These are phyloP conservation scores for Acronicta alni DNA, from an alignment of 2,888 invertebrate genomes.

Conservation along the genomic window DNA sequence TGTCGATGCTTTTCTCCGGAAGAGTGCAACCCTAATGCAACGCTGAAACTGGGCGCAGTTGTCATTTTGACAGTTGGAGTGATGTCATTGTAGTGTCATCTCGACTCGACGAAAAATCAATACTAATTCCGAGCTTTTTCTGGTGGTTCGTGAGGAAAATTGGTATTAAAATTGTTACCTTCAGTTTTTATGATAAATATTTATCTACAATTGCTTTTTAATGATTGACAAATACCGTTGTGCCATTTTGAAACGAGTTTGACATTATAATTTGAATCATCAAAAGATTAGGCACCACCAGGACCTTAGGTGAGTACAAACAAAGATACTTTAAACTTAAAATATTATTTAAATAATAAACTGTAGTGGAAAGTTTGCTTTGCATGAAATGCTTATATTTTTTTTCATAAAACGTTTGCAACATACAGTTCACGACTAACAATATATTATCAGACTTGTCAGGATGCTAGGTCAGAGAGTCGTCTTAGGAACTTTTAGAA, in stretches of 20 bases:
- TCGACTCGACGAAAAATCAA: not conserved
- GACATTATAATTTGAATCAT: not conserved
- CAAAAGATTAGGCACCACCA: constrained; percentile 19
- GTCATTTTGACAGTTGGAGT: constrained; percentile 4
- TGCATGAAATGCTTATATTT: constrained; percentile 65
- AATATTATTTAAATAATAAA: constrained; percentile 51
- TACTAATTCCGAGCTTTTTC: too few species aligned
- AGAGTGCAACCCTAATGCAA: constrained; percentile 1
- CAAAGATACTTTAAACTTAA: constrained; percentile 35
- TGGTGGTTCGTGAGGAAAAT: too few species aligned
- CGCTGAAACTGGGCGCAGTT: constrained; percentile 2
- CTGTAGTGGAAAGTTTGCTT: constrained; percentile 72
- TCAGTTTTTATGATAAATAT: too few species aligned
- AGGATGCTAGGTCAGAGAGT: too few species aligned
- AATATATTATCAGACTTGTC: constrained; percentile 53
- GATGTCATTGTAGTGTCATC: constrained; percentile 8
- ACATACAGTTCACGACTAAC: constrained; percentile 46
- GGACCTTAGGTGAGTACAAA: constrained; percentile 15
- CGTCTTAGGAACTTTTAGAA: too few species aligned
- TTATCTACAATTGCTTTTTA: too few species aligned
- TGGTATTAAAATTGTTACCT: too few species aligned
- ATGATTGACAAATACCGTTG: too few species aligned
- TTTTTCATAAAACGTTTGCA: constrained; percentile 41
- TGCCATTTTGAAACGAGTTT: too few species aligned
- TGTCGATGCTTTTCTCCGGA: not conserved